Evolutionary conservation across 2,113 vertebrate species (phyloP), one percentile per base, ranked within the genome.

Genomic region (Melanocharis versteri): DNA sequence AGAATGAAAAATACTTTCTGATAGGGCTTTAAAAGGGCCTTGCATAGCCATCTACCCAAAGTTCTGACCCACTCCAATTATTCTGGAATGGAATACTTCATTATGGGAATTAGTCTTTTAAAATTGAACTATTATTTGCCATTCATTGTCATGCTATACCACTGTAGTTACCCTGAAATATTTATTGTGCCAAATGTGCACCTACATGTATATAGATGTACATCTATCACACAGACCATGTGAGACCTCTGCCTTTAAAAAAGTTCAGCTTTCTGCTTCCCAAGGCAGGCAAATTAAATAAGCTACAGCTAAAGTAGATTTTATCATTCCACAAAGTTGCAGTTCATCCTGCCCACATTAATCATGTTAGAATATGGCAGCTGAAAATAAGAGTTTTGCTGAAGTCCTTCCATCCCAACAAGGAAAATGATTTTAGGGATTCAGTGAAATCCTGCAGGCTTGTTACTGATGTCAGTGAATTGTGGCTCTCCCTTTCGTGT

Each of bases 131-230:
- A 16, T 44, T 70, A 54, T 79, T 81, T 94, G 51, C 23, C 81
- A 27, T 60, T 91, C 35, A 13, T 19, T 84, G 22, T 68, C n/a
- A 61, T 6, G 1, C 14, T 27, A 23, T 75, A 37, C 20, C 24
- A 21, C 5, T 28, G 53, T 12, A 45, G n/a, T 47, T 58, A 72
- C 42, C 27, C 23, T 48, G 47, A 80, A 79, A 22, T 64, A 61
- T 57, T 51, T 50, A 21, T 23, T 83, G 65, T 76, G 47, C n/a
- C 13, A 2, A 50, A 90, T 76, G 64, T 3, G 14, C 15, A 64
- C 11, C 18, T 9, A 8, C 2, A 4, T 24, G 8, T 42, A 20
- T 10, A 33, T 13, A 24, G 2, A 5, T 10, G 8, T 21, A 6
- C 17, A 50, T 24, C 42, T 47, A 35, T 40, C 42, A 30, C 33